phyloP scores from a whole-genome alignment of 2,888 invertebrate genomes.

The Conomelus anceps region DNA sequence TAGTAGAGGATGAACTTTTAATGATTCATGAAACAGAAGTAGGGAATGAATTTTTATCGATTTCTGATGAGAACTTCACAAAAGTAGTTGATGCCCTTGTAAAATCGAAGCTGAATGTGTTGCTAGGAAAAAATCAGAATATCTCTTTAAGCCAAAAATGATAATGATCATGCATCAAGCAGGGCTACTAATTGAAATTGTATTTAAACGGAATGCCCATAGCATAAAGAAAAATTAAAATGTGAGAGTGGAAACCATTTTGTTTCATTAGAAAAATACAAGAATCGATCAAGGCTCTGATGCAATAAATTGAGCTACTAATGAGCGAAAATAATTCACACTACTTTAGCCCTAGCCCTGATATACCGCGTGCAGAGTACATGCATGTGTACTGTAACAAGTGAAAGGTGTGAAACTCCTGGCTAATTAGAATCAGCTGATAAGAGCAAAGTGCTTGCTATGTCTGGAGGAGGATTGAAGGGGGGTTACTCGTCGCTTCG shows the following conservation, averaged over 20 bases:
- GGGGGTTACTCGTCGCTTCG: conserved; percentile 53
- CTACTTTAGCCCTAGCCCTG: neutral
- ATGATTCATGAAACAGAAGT: neutral
- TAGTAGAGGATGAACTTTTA: neutral
- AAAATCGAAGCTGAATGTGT: neutral
- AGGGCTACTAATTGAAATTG: neutral
- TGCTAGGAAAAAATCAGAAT: neutral
- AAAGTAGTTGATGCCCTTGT: neutral
- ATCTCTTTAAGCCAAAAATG: conserved; percentile 27
- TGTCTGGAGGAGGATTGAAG: conserved; percentile 29
- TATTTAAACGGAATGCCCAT: neutral
- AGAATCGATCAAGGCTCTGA: neutral
- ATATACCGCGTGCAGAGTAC: conserved; percentile 4
- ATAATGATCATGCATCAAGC: neutral
- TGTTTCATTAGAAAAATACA: conserved; percentile 18
- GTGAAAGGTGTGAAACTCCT: conserved; percentile 1
- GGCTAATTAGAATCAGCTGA: neutral
- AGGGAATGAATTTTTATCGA: neutral
- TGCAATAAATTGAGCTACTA: neutral
- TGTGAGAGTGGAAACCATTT: neutral
- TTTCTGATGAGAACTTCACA: neutral
- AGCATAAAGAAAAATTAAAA: neutral
- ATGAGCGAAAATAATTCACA: neutral
- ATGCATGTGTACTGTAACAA: conserved; percentile 5
- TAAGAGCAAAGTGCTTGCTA: neutral